Conservation (phyloP, 2,113 vertebrate genomes). For the Platysteira castanea region DNA sequence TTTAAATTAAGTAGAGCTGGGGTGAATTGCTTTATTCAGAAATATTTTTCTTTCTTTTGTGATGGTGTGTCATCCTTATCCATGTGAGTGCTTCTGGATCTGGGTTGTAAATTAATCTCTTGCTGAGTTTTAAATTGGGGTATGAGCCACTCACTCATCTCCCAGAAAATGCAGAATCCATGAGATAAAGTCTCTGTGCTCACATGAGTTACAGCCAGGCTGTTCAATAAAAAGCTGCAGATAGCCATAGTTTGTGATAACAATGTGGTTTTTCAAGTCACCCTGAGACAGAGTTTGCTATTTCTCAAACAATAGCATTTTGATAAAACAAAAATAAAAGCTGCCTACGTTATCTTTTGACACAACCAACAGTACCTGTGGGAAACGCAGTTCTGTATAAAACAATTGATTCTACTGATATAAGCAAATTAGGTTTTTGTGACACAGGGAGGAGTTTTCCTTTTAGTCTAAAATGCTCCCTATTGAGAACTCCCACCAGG, state of each 20-base stretch:
- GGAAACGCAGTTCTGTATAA: background rate
- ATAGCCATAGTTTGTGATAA: background rate
- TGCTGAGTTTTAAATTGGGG: background rate
- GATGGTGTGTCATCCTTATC: background rate
- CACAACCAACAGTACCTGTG: background rate
- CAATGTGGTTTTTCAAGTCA: background rate
- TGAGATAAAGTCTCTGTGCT: background rate
- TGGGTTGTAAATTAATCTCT: background rate
- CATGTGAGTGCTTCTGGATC: background rate
- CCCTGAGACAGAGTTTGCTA: background rate
- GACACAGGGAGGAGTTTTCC: conserved; percentile 27
- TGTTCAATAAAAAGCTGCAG: background rate
- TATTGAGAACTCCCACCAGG: conserved; percentile 50
- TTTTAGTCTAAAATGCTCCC: conserved; percentile 16
- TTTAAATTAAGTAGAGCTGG: background rate
- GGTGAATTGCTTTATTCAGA: background rate
- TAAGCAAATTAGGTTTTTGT: conserved; percentile 46
- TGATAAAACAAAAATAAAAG: background rate
- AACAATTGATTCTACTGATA: conserved; percentile 45
- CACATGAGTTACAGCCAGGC: background rate
- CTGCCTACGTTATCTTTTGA: background rate
- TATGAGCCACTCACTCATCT: background rate
- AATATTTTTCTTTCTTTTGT: background rate
- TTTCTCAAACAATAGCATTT: background rate
- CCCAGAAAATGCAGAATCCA: background rate